Base-by-base conservation (phyloP, 30 jellyfish, hydroid and myxozoan species). In the Cassiopea andromeda region DNA sequence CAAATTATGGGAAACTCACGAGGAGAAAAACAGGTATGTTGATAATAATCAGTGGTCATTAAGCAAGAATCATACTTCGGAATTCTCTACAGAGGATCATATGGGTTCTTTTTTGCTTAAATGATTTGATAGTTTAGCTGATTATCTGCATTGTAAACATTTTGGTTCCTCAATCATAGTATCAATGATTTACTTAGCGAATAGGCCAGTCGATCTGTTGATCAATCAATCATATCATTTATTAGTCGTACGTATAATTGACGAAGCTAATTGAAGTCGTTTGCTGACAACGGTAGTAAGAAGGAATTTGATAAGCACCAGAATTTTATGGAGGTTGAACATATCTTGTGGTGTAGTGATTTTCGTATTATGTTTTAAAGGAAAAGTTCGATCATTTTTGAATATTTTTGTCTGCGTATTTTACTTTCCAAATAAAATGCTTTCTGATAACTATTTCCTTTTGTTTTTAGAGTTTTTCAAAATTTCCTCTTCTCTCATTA, bases 1-100 rank as follows among this genome's bases (percentile, higher is more conserved):
- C 94, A 96, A 89, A 78, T 83, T 90, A 66, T 96, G 98, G 98
- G 98, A 96, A 69, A 9, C 86, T 8, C 89, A 85, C 46, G 99
- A 95, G 71, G 98, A 95, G 69, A 67, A 80, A 77, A 87, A 87
- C 78, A 76, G 85, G 94, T 87, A 87, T 16, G 80, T 44, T 60
- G 47, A 2, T 72, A 7, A 46, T 14, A 6, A 6, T 58, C 14
- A 58, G 8, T 58, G 68, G 8, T 58, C 13, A 7, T 6, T 14
- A 58, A 58, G 14, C 68, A 58, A 58, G 68, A 14, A 58, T 27
- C 38, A 27, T 27, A 27, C 38, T 27, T 27, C 38, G 0, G 0
- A 27, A 27, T 27, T 27, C 38, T 27, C 38, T 27, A 27, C 38
- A 27, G 0, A 27, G 7, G 64, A 10, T 54, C 12, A 10, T 3